Percentiles rank a stretch among this genome's conserved stretches.
Evolutionary conservation across 2,113 vertebrate genomes (phyloP).

Genomic region (Gobius niger): DNA sequence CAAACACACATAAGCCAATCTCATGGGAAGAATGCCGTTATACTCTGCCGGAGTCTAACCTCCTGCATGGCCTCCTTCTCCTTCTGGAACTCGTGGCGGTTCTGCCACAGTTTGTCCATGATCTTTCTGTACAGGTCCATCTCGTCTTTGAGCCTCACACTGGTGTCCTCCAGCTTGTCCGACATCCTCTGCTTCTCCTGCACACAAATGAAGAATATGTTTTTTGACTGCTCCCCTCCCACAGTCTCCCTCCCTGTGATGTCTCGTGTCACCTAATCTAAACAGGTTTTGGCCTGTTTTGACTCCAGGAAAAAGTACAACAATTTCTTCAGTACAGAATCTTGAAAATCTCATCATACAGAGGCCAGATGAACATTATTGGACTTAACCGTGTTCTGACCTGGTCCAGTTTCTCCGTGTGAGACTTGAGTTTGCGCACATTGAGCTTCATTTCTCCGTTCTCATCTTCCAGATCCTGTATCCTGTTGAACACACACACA

Average conservation of each 20-base stretch:
- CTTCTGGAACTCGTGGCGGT: slow-evolving; percentile 92
- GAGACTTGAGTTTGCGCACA: slow-evolving; percentile 86
- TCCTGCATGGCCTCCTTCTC: slow-evolving; percentile 95
- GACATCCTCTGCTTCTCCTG: slow-evolving; percentile 96
- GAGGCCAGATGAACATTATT: not conserved
- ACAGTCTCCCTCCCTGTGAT: no score
- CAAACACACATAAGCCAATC: not conserved
- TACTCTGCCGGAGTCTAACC: slow-evolving; percentile 64
- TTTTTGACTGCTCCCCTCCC: no score
- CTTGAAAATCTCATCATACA: no score
- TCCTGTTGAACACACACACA: slow-evolving; percentile 64
- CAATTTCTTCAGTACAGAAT: no score
- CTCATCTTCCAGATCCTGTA: slow-evolving; percentile 89
- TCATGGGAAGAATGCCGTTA: no score
- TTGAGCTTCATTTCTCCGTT: slow-evolving; percentile 83
- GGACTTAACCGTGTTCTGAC: slow-evolving; percentile 63
- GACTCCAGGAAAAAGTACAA: no score
- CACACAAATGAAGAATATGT: fast-evolving
- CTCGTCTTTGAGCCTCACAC: slow-evolving; percentile 92
- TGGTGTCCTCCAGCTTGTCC: slow-evolving; percentile 91
- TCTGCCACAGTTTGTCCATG: slow-evolving; percentile 94
- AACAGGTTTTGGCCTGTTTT: no score
- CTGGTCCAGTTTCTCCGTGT: slow-evolving; percentile 90
- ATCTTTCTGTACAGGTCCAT: slow-evolving; percentile 95
- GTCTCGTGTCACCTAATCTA: no score